Percentiles rank a stretch among this genome's conserved stretches.
Conservation (phyloP, 2,888 invertebrate genomes). For the Perdita meconis region DNA sequence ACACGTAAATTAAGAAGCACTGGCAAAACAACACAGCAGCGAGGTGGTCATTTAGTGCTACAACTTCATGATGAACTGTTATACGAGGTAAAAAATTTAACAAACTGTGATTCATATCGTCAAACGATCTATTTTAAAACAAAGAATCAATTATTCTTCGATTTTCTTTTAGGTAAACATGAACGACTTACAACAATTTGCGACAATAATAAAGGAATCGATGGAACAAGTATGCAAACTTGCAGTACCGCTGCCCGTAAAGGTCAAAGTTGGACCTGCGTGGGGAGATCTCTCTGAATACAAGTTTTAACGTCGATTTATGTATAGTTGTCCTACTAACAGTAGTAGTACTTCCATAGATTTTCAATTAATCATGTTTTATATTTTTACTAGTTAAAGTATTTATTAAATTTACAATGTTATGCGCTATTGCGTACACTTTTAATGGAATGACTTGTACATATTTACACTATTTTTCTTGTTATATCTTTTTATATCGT, state of each 20-base stretch:
- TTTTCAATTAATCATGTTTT: slow-evolving; percentile 33
- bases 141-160: neutral
- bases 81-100: slow-evolving; percentile 88
- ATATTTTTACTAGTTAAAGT: slow-evolving; percentile 27
- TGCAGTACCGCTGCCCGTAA: slow-evolving; percentile 94
- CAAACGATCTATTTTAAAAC: neutral
- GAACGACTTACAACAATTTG: slow-evolving; percentile 86
- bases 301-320: slow-evolving; percentile 48
- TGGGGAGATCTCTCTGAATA: slow-evolving; percentile 89
- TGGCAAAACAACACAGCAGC: slow-evolving; percentile 68
- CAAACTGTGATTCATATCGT: neutral
- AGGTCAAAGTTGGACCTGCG: slow-evolving; percentile 91
- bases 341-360: slow-evolving; percentile 11
- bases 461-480: slow-evolving; percentile 25
- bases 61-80: slow-evolving; percentile 98
- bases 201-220: slow-evolving; percentile 88
- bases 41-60: slow-evolving; percentile 89
- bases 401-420: slow-evolving; percentile 31
- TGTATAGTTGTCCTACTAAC: neutral
- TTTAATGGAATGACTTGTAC: slow-evolving; percentile 29
- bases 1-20: slow-evolving; percentile 74
- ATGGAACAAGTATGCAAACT: slow-evolving; percentile 93
- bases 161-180: slow-evolving; percentile 86
- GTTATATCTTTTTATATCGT: slow-evolving; percentile 10
- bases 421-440: slow-evolving; percentile 31